These are phyloP conservation scores for Acanthacorydalis orientalis DNA, from an alignment of 2,888 invertebrate genomes.

Conservation along the genomic window DNA sequence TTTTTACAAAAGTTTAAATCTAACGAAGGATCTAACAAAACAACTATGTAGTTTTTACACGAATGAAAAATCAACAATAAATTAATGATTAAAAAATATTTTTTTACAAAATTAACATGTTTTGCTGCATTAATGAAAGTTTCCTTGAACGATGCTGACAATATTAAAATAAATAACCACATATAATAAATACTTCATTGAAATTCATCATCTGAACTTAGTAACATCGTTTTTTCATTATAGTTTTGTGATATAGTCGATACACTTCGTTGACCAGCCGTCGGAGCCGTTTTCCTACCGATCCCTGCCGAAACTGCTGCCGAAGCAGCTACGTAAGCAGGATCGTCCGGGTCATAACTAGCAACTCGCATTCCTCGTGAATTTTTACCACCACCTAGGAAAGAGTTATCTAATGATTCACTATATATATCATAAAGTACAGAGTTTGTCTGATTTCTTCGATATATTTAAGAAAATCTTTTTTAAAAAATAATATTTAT, in stretches of 20 bases:
- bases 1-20: too few relatives aligned
- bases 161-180: too few relatives aligned
- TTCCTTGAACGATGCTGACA: too few relatives aligned
- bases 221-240: constrained; percentile 89
- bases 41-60: too few relatives aligned
- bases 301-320: constrained; percentile 8
- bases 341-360: constrained; percentile 52
- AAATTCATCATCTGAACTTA: constrained; percentile 83
- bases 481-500: not conserved
- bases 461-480: not conserved
- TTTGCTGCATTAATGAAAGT: too few relatives aligned
- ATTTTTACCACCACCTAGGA: constrained; percentile 37
- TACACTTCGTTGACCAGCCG: constrained; percentile 44
- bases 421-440: too few relatives aligned
- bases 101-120: too few relatives aligned
- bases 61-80: too few relatives aligned
- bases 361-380: constrained; percentile 47
- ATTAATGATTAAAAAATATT: too few relatives aligned
- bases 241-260: constrained; percentile 72
- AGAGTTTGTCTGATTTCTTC: too few relatives aligned
- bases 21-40: too few relatives aligned
- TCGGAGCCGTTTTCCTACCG: constrained; percentile 17
- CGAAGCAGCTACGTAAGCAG: constrained; percentile 24
- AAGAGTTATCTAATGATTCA: too few relatives aligned
- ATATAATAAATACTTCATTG: not conserved